Percentiles rank a stretch among this genome's conserved stretches.
Conservation (phyloP, 2,888 invertebrate species). For the Laspeyria flexula region DNA sequence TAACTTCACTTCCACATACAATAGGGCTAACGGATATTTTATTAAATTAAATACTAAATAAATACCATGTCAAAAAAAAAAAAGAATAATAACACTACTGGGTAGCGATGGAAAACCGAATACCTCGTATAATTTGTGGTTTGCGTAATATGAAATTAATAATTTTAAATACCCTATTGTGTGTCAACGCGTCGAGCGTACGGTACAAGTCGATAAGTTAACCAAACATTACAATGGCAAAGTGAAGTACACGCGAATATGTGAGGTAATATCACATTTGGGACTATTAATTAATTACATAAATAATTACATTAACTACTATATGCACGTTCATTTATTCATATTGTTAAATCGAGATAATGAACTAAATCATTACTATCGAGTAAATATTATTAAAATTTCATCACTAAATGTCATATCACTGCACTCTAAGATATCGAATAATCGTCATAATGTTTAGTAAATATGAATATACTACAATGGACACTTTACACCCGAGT, state of each 20-base stretch:
- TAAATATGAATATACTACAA: constrained; percentile 39
- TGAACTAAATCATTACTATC: constrained; percentile 24
- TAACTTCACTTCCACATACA: constrained; percentile 22
- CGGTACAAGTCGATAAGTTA: constrained; percentile 26
- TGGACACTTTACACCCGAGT: constrained; percentile 4
- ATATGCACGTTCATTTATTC: constrained; percentile 43
- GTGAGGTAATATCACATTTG: constrained; percentile 75
- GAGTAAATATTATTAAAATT: constrained; percentile 43
- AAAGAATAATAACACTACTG: too few species aligned
- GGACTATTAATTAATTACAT: constrained; percentile 58
- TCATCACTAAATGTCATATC: constrained; percentile 37
- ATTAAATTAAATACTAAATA: background rate
- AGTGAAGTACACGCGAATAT: constrained; percentile 45
- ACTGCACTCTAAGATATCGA: constrained; percentile 2
- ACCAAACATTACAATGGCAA: constrained; percentile 34
- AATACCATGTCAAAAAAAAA: background rate
- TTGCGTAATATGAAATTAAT: background rate
- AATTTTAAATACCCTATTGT: background rate
- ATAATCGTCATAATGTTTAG: constrained; percentile 2
- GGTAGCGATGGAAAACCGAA: too few species aligned
- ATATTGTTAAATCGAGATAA: constrained; percentile 7
- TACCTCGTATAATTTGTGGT: too few species aligned
- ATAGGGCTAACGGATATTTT: background rate
- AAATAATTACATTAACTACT: constrained; percentile 69
- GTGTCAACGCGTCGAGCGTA: constrained; percentile 6